Evolutionary conservation across 2,888 invertebrate genomes (phyloP).

Genomic region (Nezara viridula): DNA sequence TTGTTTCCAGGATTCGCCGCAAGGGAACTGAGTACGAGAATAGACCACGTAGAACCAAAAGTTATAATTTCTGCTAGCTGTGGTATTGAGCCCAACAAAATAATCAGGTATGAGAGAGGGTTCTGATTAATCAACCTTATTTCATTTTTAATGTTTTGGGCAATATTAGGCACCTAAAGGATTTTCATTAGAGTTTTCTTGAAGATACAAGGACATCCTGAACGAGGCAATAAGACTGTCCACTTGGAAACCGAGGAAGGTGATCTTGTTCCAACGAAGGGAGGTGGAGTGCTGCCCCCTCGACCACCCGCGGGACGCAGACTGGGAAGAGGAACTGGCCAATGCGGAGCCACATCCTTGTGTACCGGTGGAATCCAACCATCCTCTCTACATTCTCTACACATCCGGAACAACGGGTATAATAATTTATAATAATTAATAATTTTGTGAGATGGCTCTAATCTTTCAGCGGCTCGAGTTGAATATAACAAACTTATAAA

Average conservation of each 20-base stretch:
- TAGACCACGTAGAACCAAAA: slow-evolving; percentile 90
- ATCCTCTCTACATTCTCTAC: slow-evolving; percentile 91
- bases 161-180: not conserved
- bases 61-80: slow-evolving; percentile 91
- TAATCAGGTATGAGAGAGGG: slow-evolving; percentile 75
- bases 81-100: slow-evolving; percentile 89
- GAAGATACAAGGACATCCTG: slow-evolving; percentile 82
- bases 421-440: slow-evolving; percentile 63
- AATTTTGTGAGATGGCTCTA: not conserved
- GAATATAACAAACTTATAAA: too few relatives aligned
- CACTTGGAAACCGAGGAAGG: slow-evolving; percentile 80
- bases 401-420: slow-evolving; percentile 89
- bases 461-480: too few relatives aligned
- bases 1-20: slow-evolving; percentile 84
- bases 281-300: slow-evolving; percentile 77
- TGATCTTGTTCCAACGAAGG: slow-evolving; percentile 86
- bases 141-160: not conserved
- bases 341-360: slow-evolving; percentile 81
- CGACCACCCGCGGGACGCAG: slow-evolving; percentile 78
- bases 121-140: not conserved
- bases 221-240: slow-evolving; percentile 83
- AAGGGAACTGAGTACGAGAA: slow-evolving; percentile 85
- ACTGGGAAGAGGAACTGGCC: slow-evolving; percentile 82
- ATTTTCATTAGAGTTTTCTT: slow-evolving; percentile 1
- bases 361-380: slow-evolving; percentile 88